Evolutionary conservation across 2,888 invertebrate genomes (phyloP).

Genomic region (Chromoteleia sp.): DNA sequence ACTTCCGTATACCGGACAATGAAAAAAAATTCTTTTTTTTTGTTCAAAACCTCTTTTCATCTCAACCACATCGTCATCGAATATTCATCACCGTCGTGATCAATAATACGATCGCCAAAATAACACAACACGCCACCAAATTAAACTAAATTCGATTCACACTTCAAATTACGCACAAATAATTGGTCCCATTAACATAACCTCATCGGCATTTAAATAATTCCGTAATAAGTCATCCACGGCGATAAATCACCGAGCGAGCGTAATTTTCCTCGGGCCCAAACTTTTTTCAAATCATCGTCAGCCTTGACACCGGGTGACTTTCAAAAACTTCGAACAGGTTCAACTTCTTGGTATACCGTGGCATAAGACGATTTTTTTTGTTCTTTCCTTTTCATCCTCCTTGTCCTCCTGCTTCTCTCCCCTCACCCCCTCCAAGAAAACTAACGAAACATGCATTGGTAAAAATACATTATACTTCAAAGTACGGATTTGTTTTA

Average conservation of each 20-base stretch:
- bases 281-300: slow-evolving; percentile 53
- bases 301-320: slow-evolving; percentile 53
- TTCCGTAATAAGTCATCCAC: slow-evolving; percentile 39
- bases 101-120: no score
- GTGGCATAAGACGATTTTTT: not conserved
- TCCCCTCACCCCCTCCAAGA: not conserved
- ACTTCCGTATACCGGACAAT: no score
- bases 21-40: no score
- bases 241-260: slow-evolving; percentile 38
- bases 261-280: slow-evolving; percentile 46
- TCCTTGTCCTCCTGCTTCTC: not conserved
- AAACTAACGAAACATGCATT: no score
- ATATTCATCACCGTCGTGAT: no score
- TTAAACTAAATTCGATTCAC: slow-evolving; percentile 33
- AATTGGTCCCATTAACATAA: slow-evolving; percentile 38
- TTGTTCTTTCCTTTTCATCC: not conserved
- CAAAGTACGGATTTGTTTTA: no score
- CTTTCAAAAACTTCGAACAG: slow-evolving; percentile 53
- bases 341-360: slow-evolving; percentile 20
- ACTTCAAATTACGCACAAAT: slow-evolving; percentile 32
- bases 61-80: no score
- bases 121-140: slow-evolving; percentile 4
- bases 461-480: no score
- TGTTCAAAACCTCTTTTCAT: no score
- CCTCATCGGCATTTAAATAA: slow-evolving; percentile 46